Percentiles rank a stretch among this genome's conserved stretches.
phyloP scores from a whole-genome alignment of 2,113 vertebrate species.

The Stegostoma tigrinum region DNA sequence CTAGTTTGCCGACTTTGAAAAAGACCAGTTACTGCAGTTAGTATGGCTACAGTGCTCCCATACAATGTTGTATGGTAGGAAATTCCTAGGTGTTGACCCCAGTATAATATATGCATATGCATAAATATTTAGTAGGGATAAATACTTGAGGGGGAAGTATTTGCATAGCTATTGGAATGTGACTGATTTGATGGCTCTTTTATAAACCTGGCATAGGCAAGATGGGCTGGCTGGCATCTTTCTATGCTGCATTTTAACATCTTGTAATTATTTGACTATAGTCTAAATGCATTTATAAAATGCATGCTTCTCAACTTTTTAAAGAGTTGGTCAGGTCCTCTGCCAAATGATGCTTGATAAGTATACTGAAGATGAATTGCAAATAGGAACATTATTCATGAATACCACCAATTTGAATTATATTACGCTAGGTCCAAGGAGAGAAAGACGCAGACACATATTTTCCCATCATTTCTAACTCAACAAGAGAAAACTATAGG shows the following conservation, averaged over 20 bases:
- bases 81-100: no score
- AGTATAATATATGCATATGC: no score
- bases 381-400: neutral
- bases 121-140: neutral
- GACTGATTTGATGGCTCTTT: neutral
- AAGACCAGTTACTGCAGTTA: no score
- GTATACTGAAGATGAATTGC: neutral
- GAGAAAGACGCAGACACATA: neutral
- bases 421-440: neutral
- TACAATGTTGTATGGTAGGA: no score
- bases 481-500: neutral
- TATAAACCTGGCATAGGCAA: neutral
- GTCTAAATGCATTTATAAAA: neutral
- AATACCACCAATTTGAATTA: neutral
- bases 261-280: neutral
- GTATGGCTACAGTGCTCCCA: no score
- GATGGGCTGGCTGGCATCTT: neutral
- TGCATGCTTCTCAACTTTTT: neutral
- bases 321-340: neutral
- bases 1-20: no score
- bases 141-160: neutral
- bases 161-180: neutral
- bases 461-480: neutral
- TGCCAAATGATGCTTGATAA: neutral
- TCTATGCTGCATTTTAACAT: neutral